A percentile compares a stretch with the other conserved stretches of the same genome.
Conservation (phyloP, 2,113 vertebrate species). For the Pollimyrus isidori region DNA sequence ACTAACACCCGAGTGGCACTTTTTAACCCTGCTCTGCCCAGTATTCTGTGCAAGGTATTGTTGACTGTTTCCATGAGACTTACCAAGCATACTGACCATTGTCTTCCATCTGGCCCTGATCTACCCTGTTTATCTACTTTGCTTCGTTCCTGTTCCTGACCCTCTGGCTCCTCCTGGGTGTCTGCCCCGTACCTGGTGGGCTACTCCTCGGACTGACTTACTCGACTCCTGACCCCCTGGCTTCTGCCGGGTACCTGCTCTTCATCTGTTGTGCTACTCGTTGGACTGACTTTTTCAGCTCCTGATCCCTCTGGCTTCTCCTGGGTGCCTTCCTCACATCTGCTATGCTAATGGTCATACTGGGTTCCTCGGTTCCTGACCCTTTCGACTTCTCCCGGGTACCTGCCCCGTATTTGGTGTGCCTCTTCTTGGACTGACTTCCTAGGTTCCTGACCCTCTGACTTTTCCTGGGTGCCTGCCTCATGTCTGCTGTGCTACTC, state of each 20-base stretch:
- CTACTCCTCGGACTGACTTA: no score
- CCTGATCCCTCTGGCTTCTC: no score
- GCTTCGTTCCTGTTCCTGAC: not conserved
- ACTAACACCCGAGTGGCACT: no score
- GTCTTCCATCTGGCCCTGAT: not conserved
- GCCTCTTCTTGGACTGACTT: no score
- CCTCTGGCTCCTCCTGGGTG: not conserved
- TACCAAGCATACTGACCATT: not conserved
- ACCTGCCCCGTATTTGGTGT: not conserved
- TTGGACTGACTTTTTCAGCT: no score
- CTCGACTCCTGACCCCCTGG: no score
- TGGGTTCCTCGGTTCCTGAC: not conserved
- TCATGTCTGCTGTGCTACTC: no score
- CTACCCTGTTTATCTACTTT: not conserved
- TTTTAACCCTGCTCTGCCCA: not conserved
- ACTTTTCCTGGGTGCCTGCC: not conserved
- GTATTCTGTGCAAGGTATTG: not conserved
- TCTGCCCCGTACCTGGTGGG: not conserved
- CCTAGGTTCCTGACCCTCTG: not conserved
- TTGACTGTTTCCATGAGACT: not conserved
- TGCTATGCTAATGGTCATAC: no score
- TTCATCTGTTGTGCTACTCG: no score
- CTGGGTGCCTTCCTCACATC: no score
- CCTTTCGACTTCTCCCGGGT: not conserved
- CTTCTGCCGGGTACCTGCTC: no score